Evolutionary conservation across 1,140 invertebrate genomes (phyloP).

Genomic region (Zaprionus davidi): DNA sequence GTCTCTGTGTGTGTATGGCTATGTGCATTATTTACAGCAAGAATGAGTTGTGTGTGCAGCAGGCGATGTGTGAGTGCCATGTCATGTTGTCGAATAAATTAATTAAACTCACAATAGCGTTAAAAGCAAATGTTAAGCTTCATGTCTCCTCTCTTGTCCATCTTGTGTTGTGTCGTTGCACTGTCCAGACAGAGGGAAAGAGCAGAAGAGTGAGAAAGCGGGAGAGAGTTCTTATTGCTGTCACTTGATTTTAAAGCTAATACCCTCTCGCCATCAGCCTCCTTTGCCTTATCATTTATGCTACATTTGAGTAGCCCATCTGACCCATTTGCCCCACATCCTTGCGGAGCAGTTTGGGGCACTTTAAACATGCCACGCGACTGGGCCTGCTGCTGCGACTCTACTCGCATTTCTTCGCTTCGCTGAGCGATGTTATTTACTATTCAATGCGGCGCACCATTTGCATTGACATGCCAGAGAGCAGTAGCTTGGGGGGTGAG

Average conservation of each 20-base stretch:
- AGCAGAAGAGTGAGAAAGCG: background rate
- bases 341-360: background rate
- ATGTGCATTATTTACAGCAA: conserved; percentile 13
- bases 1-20: background rate
- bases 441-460: conserved; percentile 55
- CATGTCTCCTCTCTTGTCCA: background rate
- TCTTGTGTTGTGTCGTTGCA: background rate
- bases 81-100: conserved; percentile 42
- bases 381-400: background rate
- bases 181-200: background rate
- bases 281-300: conserved; percentile 33
- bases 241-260: conserved; percentile 10
- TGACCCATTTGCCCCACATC: conserved; percentile 33
- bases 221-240: background rate
- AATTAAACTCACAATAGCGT: conserved; percentile 34
- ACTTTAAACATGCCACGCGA: conserved; percentile 28
- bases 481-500: background rate
- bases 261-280: background rate
- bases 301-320: conserved; percentile 35
- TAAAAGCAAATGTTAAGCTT: conserved; percentile 29
- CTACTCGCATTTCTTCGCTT: conserved; percentile 25
- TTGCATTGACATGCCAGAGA: conserved; percentile 46
- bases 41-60: background rate
- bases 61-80: conserved; percentile 11
- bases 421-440: conserved; percentile 47